Base-by-base conservation (phyloP, 2,113 vertebrate species). In the Scartelaos histophorus region DNA sequence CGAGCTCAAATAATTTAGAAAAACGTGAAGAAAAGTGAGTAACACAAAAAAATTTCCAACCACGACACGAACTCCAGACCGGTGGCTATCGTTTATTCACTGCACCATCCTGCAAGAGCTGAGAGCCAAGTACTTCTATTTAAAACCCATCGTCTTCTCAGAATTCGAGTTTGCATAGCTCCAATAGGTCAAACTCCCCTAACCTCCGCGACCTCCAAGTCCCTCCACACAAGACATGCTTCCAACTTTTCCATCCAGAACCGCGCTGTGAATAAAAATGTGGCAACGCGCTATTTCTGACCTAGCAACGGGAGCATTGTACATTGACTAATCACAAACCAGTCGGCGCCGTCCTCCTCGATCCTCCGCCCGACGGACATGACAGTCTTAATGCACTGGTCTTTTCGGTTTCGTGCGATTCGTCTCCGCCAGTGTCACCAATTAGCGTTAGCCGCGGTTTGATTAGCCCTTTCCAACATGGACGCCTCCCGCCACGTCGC, bases 361-460 rank as follows among this genome's bases (percentile, higher is more conserved):
- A 87, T 87, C 80, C 85, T 84, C 69, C 78, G 73, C 87, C 87
- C 87, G 93, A 93, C 90, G 86, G 93, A 83, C 82, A 46, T 78
- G 85, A 83, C 83, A 34, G 81, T 86, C 35, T 90, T 90, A 93
- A 87, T 85, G 72, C 76, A 70, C 54, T 72, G 72, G 74, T 49
- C 76, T 73, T 88, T 91, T 81, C 81, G 24, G 70, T 80, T 76
- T 71, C 82, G 29, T 74, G 13, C 74, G 25, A 11, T 84, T 90
- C 78, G 2, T 22, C 21, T 7, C 22, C 82, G 87, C 76, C 75
- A 82, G 75, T 93, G 93, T 95, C 94, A 95, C 94, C 94, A 97
- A 95, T 96, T 97, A 96, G 94, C 83, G 67, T 78, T 83, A 93
- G 88, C 91, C 94, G 85, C 81, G 89, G 73, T 95, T 95, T 94